Base-by-base conservation (phyloP, 2,888 invertebrate species). In the Ramazzottius varieornatus region DNA sequence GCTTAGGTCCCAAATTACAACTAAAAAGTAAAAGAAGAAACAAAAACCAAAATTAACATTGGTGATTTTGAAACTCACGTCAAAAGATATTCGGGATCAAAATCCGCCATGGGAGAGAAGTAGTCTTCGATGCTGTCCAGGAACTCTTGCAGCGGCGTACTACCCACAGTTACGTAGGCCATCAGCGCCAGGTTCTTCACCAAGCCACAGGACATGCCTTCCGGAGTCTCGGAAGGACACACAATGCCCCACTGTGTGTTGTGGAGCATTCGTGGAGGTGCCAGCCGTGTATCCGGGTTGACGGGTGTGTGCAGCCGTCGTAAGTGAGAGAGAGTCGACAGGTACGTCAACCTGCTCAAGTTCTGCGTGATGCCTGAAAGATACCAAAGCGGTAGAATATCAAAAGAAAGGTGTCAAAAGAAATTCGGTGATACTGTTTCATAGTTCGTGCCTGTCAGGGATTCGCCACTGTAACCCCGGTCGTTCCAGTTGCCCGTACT, bases 231-330 rank as follows among this genome's bases (percentile, higher is more conserved):
- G 64, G 77, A 76, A 67, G 77, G 77, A 70, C 77, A 77, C 67
- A 77, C 73, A 75, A 76, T 76, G 13, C 77, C 77, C 77, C 77
- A 77, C 69, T 71, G 73, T 13, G 76, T 76, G 70, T 77, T 77
- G 69, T 77, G 76, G 32, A 77, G 71, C 70, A 76, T 76, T 66
- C 77, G 72, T 8, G 76, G 77, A 46, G 75, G 69, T 20, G 77
- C 76, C 54, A 77, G 70, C 69, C 77, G 77, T 66, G 76, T 76
- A 67, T 77, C 77, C 33, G 76, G 70, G 24, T 76, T 76, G 34
- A 77, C 74, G 1, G 77, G 77, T 0, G 76, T 77, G 69, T 77
- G 77, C 63, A 77, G 69, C 34, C 77, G 71, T 63, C 77, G 71
- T 65, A 77, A 69, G 70, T 77, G 77, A 46, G 76, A 76, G 66